These are phyloP conservation scores for Stictonetta naevosa DNA, from an alignment of 2,113 vertebrate species.

Conservation along the genomic window DNA sequence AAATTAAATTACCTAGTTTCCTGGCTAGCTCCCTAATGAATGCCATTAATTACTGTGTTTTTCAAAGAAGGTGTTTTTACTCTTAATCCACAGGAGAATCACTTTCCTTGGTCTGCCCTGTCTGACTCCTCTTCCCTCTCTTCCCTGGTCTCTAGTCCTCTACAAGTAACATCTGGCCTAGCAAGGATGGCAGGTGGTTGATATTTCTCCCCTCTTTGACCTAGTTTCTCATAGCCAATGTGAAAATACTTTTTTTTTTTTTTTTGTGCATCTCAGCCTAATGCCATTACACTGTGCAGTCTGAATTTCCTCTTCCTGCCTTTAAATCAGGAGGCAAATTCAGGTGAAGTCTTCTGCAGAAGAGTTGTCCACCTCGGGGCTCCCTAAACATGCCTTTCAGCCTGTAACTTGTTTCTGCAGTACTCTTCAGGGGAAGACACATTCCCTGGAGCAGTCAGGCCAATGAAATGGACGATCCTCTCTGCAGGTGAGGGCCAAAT, in stretches of 20 bases:
- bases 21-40: constrained; percentile 47
- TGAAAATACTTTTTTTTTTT: background rate
- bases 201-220: background rate
- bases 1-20: constrained; percentile 58
- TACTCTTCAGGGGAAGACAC: background rate
- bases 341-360: background rate
- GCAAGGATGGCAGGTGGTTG: background rate
- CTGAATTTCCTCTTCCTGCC: background rate
- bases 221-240: background rate
- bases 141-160: background rate
- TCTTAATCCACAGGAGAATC: background rate
- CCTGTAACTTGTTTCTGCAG: background rate
- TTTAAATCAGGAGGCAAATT: background rate
- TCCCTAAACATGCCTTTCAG: background rate
- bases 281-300: no score
- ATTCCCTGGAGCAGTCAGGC: background rate
- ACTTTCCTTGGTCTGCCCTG: background rate
- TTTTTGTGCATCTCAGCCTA: background rate
- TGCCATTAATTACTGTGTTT: constrained; percentile 51
- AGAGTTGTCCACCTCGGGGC: background rate
- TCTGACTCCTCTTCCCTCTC: background rate
- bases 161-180: background rate
- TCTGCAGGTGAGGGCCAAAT: background rate
- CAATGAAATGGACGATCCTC: background rate
- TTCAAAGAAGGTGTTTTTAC: constrained; percentile 30